Evolutionary conservation across 64 coral and sea anemone genomes (phyloP), one percentile per base, ranked within the genome.

Genomic region (Hydrozoanthus tunicans): DNA sequence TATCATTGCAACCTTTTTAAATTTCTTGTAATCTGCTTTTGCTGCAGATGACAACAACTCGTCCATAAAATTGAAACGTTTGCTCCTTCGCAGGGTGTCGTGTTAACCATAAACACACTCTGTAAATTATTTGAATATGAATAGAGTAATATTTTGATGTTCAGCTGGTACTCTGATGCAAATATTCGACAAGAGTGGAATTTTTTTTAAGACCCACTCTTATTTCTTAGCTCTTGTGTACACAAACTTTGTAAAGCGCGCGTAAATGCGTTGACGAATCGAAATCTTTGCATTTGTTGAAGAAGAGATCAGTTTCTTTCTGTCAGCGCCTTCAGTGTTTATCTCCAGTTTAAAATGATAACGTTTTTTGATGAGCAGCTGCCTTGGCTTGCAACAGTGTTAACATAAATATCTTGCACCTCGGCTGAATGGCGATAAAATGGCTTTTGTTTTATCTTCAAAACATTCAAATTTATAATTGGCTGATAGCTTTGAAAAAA

Each of bases 231-330:
- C 4, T 27, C 56, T 7, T 27, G 53, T 88, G 84, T 75, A 75
- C 84, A 88, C 84, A 88, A 88, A 88, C 68, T 88, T 88, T 73
- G 70, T 88, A 88, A 88, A 88, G 84, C 68, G 84, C 84, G 84
- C 67, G 84, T 56, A 74, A 88, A 88, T 73, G 53, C 56, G 5
- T 8, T 60, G 55, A 69, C 84, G 69, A 88, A 88, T 82, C 56
- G 79, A 61, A 81, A 61, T 71, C 65, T 64, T 88, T 73, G 56
- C 20, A 24, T 59, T 88, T 59, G 84, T 73, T 86, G 84, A 60
- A 73, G 74, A 88, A 88, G 69, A 73, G 84, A 75, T 88, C 84
- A 74, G 24, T 70, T 75, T 60, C 69, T 27, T 86, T 57, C 23
- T 73, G 83, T 86, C 83, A 43, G 5, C 63, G n/a, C 17, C 13